phyloP scores from a whole-genome alignment of 23 tunicate genomes.

The Oikopleura vanhoeffeni region DNA sequence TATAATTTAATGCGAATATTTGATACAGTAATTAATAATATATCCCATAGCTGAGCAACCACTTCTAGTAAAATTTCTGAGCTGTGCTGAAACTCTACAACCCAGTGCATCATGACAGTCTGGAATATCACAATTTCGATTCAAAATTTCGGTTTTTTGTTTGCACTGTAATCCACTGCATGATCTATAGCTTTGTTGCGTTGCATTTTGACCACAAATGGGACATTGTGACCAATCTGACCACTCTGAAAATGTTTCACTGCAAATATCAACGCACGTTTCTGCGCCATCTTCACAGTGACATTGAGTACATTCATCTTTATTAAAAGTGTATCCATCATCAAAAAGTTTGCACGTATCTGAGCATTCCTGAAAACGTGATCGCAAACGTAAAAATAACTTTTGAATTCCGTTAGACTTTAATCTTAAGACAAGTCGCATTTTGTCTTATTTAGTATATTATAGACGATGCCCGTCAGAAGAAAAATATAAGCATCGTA shows the following conservation, averaged over 20 bases:
- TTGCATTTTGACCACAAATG: not conserved
- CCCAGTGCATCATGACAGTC: not conserved
- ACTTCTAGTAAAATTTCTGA: not conserved
- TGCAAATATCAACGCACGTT: not conserved
- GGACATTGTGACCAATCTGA: not conserved
- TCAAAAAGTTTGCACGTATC: not conserved
- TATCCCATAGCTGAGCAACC: not conserved
- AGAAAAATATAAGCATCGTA: no score
- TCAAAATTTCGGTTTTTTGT: not conserved
- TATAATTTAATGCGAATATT: no score
- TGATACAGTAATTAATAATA: not conserved
- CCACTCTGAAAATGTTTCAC: not conserved
- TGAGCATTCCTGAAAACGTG: not conserved
- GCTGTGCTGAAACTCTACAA: not conserved
- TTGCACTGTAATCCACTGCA: not conserved
- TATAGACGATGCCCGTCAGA: no score
- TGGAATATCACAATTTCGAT: not conserved
- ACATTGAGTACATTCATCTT: not conserved
- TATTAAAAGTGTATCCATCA: not conserved
- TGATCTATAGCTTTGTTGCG: not conserved
- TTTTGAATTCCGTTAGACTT: no score
- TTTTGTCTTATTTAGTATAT: no score
- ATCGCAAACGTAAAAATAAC: not conserved
- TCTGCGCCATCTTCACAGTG: not conserved
- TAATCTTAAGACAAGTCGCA: no score